phyloP scores from a whole-genome alignment of 1,140 invertebrate species.

The Bombus vancouverensis region DNA sequence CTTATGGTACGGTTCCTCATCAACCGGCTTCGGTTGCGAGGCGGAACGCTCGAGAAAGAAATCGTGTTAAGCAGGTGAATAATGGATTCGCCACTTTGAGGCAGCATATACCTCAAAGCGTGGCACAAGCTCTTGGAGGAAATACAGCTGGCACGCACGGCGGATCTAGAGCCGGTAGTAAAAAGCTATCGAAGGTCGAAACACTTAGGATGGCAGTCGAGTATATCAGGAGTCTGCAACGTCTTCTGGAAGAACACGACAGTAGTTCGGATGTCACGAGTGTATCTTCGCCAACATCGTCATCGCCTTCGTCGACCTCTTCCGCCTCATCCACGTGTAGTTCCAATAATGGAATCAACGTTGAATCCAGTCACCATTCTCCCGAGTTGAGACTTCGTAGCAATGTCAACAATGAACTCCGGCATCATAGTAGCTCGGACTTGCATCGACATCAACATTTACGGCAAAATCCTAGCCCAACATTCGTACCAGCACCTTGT shows the following conservation, averaged over 20 bases:
- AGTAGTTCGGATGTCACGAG: conserved; percentile 61
- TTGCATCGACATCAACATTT: conserved; percentile 59
- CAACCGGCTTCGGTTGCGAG: conserved; percentile 93
- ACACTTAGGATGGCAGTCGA: conserved; percentile 96
- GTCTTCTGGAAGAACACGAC: conserved; percentile 90
- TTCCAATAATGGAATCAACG: conserved; percentile 36
- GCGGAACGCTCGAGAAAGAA: conserved; percentile 95
- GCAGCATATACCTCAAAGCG: conserved; percentile 92
- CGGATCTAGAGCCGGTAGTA: conserved; percentile 86
- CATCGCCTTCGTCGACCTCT: conserved; percentile 64
- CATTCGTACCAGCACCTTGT: conserved; percentile 84
- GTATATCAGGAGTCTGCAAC: conserved; percentile 94
- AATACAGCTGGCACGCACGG: conserved; percentile 82
- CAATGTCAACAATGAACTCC: conserved; percentile 58
- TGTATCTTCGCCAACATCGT: conserved; percentile 66
- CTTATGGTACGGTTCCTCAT: conserved; percentile 80
- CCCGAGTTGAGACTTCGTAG: conserved; percentile 58
- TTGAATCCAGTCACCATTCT: conserved; percentile 44
- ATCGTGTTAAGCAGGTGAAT: conserved; percentile 97
- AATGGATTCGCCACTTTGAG: conserved; percentile 94
- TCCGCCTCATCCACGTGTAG: conserved; percentile 56
- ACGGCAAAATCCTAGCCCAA: conserved; percentile 73
- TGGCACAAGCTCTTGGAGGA: conserved; percentile 86
- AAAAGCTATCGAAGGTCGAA: conserved; percentile 97
- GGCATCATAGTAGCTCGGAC: conserved; percentile 61